A percentile compares a stretch with the other conserved stretches of the same genome.
phyloP scores from a whole-genome alignment of 2,113 vertebrate genomes.

The Pterocles burchelli region DNA sequence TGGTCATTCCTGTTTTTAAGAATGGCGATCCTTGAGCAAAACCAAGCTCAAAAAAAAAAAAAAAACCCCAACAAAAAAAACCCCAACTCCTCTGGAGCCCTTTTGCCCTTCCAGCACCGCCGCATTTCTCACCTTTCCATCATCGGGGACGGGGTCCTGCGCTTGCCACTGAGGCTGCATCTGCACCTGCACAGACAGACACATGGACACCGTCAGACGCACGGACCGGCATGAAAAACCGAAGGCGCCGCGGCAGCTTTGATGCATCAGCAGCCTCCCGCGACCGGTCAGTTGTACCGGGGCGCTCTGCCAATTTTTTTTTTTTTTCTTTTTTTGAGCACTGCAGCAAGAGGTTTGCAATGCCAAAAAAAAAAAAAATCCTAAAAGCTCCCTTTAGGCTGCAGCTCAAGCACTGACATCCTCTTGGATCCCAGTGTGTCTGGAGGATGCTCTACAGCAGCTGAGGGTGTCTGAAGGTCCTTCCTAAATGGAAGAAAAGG shows the following conservation, averaged over 20 bases:
- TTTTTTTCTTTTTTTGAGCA: background rate
- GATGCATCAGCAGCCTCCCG: background rate
- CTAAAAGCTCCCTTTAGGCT: background rate
- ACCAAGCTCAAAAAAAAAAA: background rate
- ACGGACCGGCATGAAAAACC: background rate
- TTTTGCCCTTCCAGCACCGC: background rate
- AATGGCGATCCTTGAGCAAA: fast-evolving
- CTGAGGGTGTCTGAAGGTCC: background rate
- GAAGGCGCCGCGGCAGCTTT: background rate
- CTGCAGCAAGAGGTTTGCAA: background rate
- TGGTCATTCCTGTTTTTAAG: slow-evolving; percentile 17
- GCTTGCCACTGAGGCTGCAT: slow-evolving; percentile 44
- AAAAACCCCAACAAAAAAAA: background rate
- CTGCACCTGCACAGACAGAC: slow-evolving; percentile 25
- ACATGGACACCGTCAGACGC: background rate
- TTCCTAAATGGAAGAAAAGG: background rate
- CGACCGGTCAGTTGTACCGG: background rate
- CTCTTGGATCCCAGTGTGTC: background rate
- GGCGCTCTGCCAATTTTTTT: background rate
- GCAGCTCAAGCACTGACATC: background rate
- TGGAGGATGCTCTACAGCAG: background rate
- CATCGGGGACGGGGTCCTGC: background rate
- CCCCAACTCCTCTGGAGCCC: background rate
- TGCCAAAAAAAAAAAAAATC: background rate
- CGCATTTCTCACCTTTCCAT: background rate